Base-by-base conservation (phyloP, 2,888 invertebrate genomes). In the Ophion slaviceki region DNA sequence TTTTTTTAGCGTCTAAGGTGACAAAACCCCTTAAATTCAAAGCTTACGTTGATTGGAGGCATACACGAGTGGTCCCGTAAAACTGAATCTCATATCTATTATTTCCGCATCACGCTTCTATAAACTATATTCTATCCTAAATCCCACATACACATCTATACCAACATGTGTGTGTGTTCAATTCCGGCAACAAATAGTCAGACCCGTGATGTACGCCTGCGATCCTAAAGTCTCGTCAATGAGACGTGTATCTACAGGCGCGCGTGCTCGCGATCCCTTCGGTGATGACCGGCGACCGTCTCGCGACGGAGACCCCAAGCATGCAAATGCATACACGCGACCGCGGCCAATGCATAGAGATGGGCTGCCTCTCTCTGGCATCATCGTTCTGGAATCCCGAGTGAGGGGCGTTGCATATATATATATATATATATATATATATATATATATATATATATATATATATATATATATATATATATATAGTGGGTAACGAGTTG, bases 321-420 rank as follows among this genome's bases (percentile, higher is more conserved):
- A 71, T 85, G 61, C 71, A 71, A 82, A 71, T 80, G 66, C 62
- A 57, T 45, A 61, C 32, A 45, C 47, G 66, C 32, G 57, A 68
- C 68, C 62, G 57, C 68, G 47, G n/a, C 28, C 24, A 66, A n/a
- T 20, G 32, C 53, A 47, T 5, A 66, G 47, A 66, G 20, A 66
- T 61, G 14, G 17, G 32, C 53, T 62, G 24, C 7, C 47, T 68
- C 68, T 40, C 61, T 82, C 61, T 47, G 32, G 57, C 79, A 82
- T 76, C 82, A 89, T 82, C 87, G 89, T 86, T 89, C 88, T 89
- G 90, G 90, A 92, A 92, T 92, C 89, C 90, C 88, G 84, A 86
- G 84, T 84, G 84, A 79, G 79, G 79, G 28, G 45, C 14, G 47
- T 14, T 47, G 47, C 47, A 14, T 47, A 10, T 14, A 47, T 14